Evolutionary conservation across 2,888 invertebrate species (phyloP), one percentile per base, ranked within the genome.

Genomic region (Amblyjoppa fuscipennis): DNA sequence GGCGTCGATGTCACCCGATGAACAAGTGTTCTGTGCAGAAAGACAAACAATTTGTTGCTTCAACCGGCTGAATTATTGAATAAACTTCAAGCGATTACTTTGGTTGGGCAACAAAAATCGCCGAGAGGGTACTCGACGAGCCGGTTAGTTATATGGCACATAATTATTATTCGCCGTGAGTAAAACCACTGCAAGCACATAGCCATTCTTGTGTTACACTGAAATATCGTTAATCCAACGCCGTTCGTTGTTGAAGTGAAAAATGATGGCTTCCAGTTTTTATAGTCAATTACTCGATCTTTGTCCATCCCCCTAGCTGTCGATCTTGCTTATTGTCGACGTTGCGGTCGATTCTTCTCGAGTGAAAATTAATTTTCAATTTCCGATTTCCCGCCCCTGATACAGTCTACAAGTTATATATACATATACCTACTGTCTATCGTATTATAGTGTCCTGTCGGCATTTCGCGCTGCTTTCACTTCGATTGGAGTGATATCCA

Each of bases 311-410:
- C 31, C 20, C 20, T 20, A 31, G 20, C 41, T 31, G 20, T 41
- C 41, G 64, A 70, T 83, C 38, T 13, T 9, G 45, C 38, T 0
- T 4, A 28, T 16, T 7, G 31, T n/a, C 13, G 28, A 71, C 7
- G 41, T 73, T 66, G 70, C 25, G 70, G 76, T 59, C 66, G 73
- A 81, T 74, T 80, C 53, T 28, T 38, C n/a, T 3, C 9, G 66
- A 80, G 74, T 51, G 84, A 85, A 89, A 90, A 89, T 90, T 90
- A 88, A 89, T 88, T 89, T 89, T 88, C 87, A 91, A 90, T 91
- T 91, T 90, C 86, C 90, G 88, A 91, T 90, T 90, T 92, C 88
- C 89, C 87, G 87, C 70, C 78, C 87, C 86, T 88, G 83, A 83
- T 83, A 6, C 75, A 53, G 51, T 64, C n/a, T 70, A 69, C 56